phyloP scores from a whole-genome alignment of 2,888 invertebrate genomes.

The Drosophila yooni region DNA sequence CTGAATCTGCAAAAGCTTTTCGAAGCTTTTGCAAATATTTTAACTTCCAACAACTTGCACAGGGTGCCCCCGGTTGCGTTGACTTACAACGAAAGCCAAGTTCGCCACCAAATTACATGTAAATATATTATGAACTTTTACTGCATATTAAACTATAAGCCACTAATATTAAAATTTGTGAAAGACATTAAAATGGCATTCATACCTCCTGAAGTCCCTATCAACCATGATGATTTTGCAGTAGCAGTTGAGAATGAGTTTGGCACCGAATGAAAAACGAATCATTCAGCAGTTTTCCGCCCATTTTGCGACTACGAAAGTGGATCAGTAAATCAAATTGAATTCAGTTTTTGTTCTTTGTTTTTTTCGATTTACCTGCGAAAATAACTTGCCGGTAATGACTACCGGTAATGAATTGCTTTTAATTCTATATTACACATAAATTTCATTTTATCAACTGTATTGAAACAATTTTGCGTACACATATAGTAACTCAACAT shows the following conservation, averaged over 20 bases:
- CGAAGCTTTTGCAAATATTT: slow-evolving; percentile 7
- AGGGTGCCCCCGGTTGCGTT: slow-evolving; percentile 21
- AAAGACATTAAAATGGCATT: not conserved
- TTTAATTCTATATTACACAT: not conserved
- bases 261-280: not conserved
- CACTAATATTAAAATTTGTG: not conserved
- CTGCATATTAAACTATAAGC: not conserved
- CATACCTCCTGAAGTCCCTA: not conserved
- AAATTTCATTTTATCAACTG: not conserved
- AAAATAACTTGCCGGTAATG: not conserved
- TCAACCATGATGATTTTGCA: not conserved
- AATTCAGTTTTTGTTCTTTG: not conserved
- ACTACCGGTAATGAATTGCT: not conserved
- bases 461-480: not conserved
- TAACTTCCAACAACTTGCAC: slow-evolving; percentile 17
- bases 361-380: not conserved
- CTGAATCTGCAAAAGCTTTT: slow-evolving; percentile 16
- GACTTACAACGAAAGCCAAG: slow-evolving; percentile 4
- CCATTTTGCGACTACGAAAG: not conserved
- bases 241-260: not conserved
- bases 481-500: no score
- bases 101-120: slow-evolving; percentile 17
- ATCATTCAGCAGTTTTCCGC: not conserved
- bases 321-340: not conserved
- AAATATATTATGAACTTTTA: not conserved